These are phyloP conservation scores for Drosophila glabriapex DNA, from an alignment of 2,888 invertebrate species.

Conservation along the genomic window DNA sequence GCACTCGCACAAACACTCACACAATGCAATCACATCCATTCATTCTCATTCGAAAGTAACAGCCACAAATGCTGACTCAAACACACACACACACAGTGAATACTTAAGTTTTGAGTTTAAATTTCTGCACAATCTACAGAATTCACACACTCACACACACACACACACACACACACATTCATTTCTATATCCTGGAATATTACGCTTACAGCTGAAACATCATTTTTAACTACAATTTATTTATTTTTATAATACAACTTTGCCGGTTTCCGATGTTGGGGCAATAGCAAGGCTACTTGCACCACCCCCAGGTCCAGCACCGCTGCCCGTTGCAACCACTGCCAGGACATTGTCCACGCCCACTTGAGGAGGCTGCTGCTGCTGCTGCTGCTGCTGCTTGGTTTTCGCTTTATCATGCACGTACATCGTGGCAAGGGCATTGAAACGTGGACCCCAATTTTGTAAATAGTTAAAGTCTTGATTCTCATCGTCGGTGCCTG, in stretches of 20 bases:
- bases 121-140: conserved; percentile 31
- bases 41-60: neutral
- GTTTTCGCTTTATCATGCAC: conserved; percentile 85
- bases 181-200: conserved; percentile 43
- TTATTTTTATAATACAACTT: conserved; percentile 80
- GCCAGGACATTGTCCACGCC: conserved; percentile 57
- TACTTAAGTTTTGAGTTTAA: conserved; percentile 41
- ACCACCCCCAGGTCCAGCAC: conserved; percentile 64
- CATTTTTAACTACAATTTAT: conserved; percentile 77
- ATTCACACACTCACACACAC: neutral
- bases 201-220: conserved; percentile 77
- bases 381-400: conserved; percentile 45
- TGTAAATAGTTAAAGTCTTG: conserved; percentile 99
- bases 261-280: conserved; percentile 47
- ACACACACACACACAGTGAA: conserved; percentile 22
- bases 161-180: conserved; percentile 17
- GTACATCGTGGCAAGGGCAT: conserved; percentile 98
- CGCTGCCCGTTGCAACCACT: conserved; percentile 68
- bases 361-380: conserved; percentile 18
- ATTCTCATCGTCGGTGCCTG: conserved; percentile 97
- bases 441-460: conserved; percentile 98
- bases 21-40: neutral
- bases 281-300: conserved; percentile 46
- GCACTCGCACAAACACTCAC: conserved; percentile 1
- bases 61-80: conserved; percentile 2